Evolutionary conservation across 2,888 invertebrate genomes (phyloP).

Genomic region (Plagodis pulveraria): DNA sequence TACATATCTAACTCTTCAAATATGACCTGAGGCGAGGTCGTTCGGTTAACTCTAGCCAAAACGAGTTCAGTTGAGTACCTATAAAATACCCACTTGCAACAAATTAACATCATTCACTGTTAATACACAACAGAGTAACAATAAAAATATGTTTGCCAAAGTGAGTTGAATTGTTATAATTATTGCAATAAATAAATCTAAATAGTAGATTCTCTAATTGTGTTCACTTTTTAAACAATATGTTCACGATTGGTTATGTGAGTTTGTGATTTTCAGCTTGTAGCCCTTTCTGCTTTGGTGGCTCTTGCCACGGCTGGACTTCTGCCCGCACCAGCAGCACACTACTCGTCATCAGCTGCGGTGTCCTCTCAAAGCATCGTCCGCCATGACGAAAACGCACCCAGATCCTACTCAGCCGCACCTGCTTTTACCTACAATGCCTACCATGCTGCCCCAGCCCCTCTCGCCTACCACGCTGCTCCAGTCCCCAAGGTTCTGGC

Average conservation of each 20-base stretch:
- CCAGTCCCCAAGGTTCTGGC: slow-evolving; percentile 32
- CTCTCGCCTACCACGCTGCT: slow-evolving; percentile 44
- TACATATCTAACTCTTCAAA: slow-evolving; percentile 24
- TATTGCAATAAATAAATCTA: no score
- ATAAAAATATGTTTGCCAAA: slow-evolving; percentile 64
- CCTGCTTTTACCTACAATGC: slow-evolving; percentile 43
- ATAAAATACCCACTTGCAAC: slow-evolving; percentile 44
- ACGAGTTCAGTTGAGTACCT: slow-evolving; percentile 45
- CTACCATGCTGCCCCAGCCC: slow-evolving; percentile 43
- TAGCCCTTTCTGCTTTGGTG: slow-evolving; percentile 46
- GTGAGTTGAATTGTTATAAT: slow-evolving; percentile 45
- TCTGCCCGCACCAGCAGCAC: slow-evolving; percentile 57
- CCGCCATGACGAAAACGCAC: slow-evolving; percentile 60
- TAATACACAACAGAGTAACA: slow-evolving; percentile 44
- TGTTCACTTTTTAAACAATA: no score
- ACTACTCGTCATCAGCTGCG: slow-evolving; percentile 59
- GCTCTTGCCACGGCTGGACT: slow-evolving; percentile 54
- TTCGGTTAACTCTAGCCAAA: slow-evolving; percentile 37
- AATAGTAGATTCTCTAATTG: no score
- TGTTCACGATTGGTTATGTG: not conserved
- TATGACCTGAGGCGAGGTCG: slow-evolving; percentile 56
- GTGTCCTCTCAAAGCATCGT: slow-evolving; percentile 69
- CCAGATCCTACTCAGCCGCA: slow-evolving; percentile 44
- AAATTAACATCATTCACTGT: slow-evolving; percentile 45
- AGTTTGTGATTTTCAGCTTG: slow-evolving; percentile 46